A percentile compares a stretch with the other conserved stretches of the same genome.
These are phyloP conservation scores for Characodon lateralis DNA, from an alignment of 2,797 vertebrate genomes.

Conservation along the genomic window DNA sequence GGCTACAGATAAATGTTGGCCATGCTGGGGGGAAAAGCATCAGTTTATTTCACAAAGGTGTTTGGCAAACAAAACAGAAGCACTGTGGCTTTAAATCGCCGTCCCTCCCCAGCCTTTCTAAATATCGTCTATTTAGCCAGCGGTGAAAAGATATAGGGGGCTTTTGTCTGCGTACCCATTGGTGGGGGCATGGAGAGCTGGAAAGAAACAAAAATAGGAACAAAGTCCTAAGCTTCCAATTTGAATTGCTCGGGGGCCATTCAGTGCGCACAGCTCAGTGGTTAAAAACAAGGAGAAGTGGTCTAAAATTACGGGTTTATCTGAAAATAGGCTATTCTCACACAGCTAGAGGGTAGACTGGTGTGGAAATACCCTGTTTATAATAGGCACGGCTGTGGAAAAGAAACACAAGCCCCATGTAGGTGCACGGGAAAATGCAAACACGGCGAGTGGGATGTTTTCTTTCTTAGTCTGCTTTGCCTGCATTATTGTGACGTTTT, in stretches of 20 bases:
- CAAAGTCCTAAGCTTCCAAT: slow-evolving; percentile 88
- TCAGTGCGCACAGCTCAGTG: slow-evolving; percentile 80
- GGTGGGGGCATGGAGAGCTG: slow-evolving; percentile 84
- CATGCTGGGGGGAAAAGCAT: slow-evolving; percentile 46
- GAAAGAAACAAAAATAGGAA: slow-evolving; percentile 90
- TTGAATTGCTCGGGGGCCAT: slow-evolving; percentile 81
- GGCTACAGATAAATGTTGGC: slow-evolving; percentile 47
- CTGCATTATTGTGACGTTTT: slow-evolving; percentile 42
- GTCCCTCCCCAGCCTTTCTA: slow-evolving; percentile 88
- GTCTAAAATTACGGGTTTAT: slow-evolving; percentile 74
- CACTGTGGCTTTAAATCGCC: slow-evolving; percentile 88
- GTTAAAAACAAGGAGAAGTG: slow-evolving; percentile 79
- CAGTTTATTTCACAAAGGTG: slow-evolving; percentile 73
- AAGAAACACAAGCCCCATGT: slow-evolving; percentile 63
- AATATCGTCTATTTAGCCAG: slow-evolving; percentile 90
- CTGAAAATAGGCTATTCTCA: slow-evolving; percentile 74
- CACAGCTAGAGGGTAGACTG: slow-evolving; percentile 61
- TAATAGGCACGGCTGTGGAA: slow-evolving; percentile 48
- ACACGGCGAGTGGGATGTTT: slow-evolving; percentile 45
- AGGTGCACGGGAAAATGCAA: slow-evolving; percentile 53
- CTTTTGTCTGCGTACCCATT: slow-evolving; percentile 89
- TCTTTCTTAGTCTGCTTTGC: slow-evolving; percentile 40
- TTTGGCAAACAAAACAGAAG: slow-evolving; percentile 81
- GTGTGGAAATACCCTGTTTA: slow-evolving; percentile 74
- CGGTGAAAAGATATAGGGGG: slow-evolving; percentile 88